Percentiles rank a stretch among this genome's conserved stretches.
Conservation (phyloP, 1,140 invertebrate species). For the Neocloeon triangulifer region DNA sequence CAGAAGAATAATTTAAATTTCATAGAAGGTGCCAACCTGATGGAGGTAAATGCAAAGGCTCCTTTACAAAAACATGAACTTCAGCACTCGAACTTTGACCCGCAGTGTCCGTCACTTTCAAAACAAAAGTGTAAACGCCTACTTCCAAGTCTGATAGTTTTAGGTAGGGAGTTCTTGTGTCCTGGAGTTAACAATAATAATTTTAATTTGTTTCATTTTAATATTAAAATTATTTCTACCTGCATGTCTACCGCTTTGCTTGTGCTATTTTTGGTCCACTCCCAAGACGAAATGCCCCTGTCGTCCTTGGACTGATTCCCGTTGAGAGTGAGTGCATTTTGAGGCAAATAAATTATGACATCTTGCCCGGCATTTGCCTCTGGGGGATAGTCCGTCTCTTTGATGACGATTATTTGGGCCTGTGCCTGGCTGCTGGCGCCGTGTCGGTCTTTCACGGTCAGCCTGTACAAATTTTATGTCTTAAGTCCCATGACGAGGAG, state of each 20-base stretch:
- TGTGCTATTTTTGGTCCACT: slow-evolving; percentile 77
- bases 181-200: slow-evolving; percentile 17
- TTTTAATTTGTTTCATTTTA: neutral
- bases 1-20: slow-evolving; percentile 7
- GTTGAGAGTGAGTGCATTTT: slow-evolving; percentile 69
- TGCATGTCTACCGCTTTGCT: slow-evolving; percentile 84
- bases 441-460: slow-evolving; percentile 82
- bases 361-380: slow-evolving; percentile 83
- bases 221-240: slow-evolving; percentile 14
- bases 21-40: slow-evolving; percentile 24
- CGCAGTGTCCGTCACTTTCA: slow-evolving; percentile 78
- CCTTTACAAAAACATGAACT: slow-evolving; percentile 84
- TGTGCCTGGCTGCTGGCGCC: slow-evolving; percentile 63
- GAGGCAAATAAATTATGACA: slow-evolving; percentile 72
- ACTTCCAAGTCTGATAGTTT: slow-evolving; percentile 74
- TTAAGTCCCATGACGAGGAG: slow-evolving; percentile 1
- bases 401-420: slow-evolving; percentile 74
- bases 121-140: slow-evolving; percentile 80
- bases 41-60: slow-evolving; percentile 63
- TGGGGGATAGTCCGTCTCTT: slow-evolving; percentile 83
- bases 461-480: slow-evolving; percentile 17
- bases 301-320: slow-evolving; percentile 82
- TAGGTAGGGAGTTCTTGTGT: slow-evolving; percentile 68
- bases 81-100: slow-evolving; percentile 66
- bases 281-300: slow-evolving; percentile 76